Evolutionary conservation across 2,113 vertebrate species (phyloP).

Genomic region (Hydrochoerus hydrochaeris): DNA sequence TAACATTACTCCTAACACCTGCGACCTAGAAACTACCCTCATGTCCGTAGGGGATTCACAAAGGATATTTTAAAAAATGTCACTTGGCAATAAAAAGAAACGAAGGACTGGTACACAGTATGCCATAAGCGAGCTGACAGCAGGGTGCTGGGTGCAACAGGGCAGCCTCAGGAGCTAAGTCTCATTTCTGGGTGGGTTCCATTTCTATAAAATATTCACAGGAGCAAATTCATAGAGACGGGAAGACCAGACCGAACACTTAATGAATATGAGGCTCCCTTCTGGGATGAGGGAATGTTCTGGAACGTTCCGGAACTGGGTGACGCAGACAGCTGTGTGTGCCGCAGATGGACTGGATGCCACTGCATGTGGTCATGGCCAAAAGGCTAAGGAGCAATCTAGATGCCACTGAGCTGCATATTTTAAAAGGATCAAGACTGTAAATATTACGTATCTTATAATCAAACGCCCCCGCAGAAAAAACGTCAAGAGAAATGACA

Average conservation of each 20-base stretch:
- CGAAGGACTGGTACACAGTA: neutral
- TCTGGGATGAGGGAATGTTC: neutral
- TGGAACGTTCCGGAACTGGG: neutral
- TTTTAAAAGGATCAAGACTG: neutral
- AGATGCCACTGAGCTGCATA: neutral
- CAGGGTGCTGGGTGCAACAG: neutral
- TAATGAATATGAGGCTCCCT: neutral
- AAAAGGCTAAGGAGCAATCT: neutral
- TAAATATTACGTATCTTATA: neutral
- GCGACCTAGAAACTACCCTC: neutral
- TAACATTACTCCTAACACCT: neutral
- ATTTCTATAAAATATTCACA: neutral
- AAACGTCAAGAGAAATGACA: neutral
- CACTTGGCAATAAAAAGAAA: conserved; percentile 5
- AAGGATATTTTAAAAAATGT: neutral
- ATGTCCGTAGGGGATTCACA: neutral
- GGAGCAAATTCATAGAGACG: neutral
- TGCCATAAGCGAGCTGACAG: neutral
- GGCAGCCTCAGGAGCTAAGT: neutral
- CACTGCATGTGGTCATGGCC: neutral
- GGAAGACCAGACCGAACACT: neutral
- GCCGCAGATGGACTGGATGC: too few species aligned
- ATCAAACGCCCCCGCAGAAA: neutral
- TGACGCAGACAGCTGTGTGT: neutral
- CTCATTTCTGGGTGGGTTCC: neutral